Percentiles rank a stretch among this genome's conserved stretches.
Evolutionary conservation across 23 tunicate species (phyloP).

Genomic region (Styela plicata): DNA sequence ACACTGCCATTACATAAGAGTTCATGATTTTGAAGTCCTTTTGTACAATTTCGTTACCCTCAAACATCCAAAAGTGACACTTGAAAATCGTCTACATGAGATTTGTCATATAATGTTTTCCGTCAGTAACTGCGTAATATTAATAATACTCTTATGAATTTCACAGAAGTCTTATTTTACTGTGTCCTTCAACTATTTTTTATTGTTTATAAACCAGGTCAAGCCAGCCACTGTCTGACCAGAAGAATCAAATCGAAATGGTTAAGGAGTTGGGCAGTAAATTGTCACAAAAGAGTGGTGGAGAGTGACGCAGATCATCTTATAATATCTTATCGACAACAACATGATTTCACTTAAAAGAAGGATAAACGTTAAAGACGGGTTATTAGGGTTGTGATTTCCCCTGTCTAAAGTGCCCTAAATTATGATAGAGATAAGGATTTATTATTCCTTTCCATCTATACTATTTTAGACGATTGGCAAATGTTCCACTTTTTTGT

Average conservation of each 20-base stretch:
- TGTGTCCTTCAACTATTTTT: too few relatives aligned
- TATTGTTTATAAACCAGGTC: conserved; percentile 73
- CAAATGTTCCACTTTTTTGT: not conserved
- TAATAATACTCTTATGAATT: too few relatives aligned
- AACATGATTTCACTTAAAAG: not conserved
- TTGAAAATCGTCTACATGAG: too few relatives aligned
- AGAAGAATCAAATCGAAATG: conserved; percentile 56
- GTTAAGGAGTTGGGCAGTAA: conserved; percentile 66
- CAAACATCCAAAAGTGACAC: too few relatives aligned
- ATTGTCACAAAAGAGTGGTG: conserved; percentile 17
- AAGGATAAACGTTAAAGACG: not conserved
- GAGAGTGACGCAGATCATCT: not conserved
- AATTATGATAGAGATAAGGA: not conserved
- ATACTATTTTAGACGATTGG: not conserved
- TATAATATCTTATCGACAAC: too few relatives aligned
- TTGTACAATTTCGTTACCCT: too few relatives aligned
- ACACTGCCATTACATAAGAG: too few relatives aligned
- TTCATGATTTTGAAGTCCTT: too few relatives aligned
- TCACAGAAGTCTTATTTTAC: too few relatives aligned
- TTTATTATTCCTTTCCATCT: not conserved
- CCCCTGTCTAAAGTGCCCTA: not conserved
- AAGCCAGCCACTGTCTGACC: conserved; percentile 57
- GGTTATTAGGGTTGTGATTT: not conserved
- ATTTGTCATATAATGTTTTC: not conserved
- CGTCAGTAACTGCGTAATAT: too few relatives aligned